Base-by-base conservation (phyloP, 1,140 invertebrate genomes). In the Meloidogyne floridensis region DNA sequence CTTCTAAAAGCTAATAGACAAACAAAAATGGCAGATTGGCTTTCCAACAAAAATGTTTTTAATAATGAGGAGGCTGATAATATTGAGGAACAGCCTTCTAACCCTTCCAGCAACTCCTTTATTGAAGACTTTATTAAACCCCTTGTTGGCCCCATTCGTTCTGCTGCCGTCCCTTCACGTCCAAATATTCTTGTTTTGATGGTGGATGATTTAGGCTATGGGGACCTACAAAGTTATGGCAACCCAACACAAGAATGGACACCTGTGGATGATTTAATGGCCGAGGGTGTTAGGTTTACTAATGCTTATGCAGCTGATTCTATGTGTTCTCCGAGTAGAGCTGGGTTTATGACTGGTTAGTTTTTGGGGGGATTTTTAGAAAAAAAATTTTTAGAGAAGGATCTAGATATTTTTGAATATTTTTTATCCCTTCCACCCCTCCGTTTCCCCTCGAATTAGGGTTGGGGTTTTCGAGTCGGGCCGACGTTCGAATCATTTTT, bases 161-260 rank as follows among this genome's bases (percentile, higher is more conserved):
- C 72, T 15, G 4, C 77, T 69, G n/a, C n/a, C 10, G 20, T 72
- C 15, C 20, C 77, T 5, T 43, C 80, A 32, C 81, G 81, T n/a
- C 87, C 87, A 6, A 88, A 88, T 80, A 89, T 88, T 77, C 80
- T 88, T 70, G 82, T 88, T n/a, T 73, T 88, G 10, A 88, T 88
- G 87, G 86, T 88, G 11, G 87, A 88, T 75, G 87, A 88, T 79
- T 72, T 88, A 7, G 87, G 87, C 15, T 89, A 87, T 80, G 88
- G 88, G n/a, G 88, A 89, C 80, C 77, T 89, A 47, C 79, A 84
- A 56, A 75, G 85, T 59, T 89, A 89, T 81, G 88, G 88, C 32
- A 88, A 89, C 81, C 89, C 88, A n/a, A 86, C 86, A 32, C 88
- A 89, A 77, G 88, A 90, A 76, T 87, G 81, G 81, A 90, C 82